Evolutionary conservation across 2,113 vertebrate species (phyloP).

Genomic region (Rhegmatorhina hoffmannsi): DNA sequence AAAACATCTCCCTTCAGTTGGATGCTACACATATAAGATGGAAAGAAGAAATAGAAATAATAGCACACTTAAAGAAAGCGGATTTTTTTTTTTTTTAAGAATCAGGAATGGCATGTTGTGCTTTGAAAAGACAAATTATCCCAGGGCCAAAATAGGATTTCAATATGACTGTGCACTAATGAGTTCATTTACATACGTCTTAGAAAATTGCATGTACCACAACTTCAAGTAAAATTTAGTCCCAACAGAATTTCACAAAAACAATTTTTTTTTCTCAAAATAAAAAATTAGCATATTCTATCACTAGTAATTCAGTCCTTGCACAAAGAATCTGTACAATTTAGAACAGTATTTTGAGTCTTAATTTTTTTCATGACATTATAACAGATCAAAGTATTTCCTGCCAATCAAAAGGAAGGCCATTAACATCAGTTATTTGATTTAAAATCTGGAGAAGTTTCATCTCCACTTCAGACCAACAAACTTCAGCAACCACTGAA

Average conservation of each 20-base stretch:
- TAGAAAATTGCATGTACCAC: slow-evolving; percentile 54
- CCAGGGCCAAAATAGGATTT: slow-evolving; percentile 56
- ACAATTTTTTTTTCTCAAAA: slow-evolving; percentile 54
- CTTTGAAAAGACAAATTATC: slow-evolving; percentile 64
- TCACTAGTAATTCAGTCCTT: slow-evolving; percentile 22
- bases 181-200: slow-evolving; percentile 74
- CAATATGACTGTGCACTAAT: slow-evolving; percentile 62
- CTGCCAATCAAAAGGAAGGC: slow-evolving; percentile 15
- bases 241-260: slow-evolving; percentile 55
- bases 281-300: slow-evolving; percentile 43
- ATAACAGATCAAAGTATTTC: slow-evolving; percentile 9
- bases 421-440: not conserved
- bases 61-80: not conserved
- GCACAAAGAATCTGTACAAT: not conserved
- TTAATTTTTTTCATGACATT: not conserved
- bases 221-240: slow-evolving; percentile 56
- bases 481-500: slow-evolving; percentile 5
- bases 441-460: not conserved
- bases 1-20: not conserved
- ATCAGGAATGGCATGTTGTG: slow-evolving; percentile 44
- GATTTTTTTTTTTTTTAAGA: slow-evolving; percentile 61
- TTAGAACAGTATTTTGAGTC: not conserved
- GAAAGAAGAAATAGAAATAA: not conserved
- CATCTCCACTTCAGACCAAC: not conserved
- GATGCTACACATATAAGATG: not conserved